Conservation (phyloP, 2,888 invertebrate genomes). For the Gerosis bhagava region DNA sequence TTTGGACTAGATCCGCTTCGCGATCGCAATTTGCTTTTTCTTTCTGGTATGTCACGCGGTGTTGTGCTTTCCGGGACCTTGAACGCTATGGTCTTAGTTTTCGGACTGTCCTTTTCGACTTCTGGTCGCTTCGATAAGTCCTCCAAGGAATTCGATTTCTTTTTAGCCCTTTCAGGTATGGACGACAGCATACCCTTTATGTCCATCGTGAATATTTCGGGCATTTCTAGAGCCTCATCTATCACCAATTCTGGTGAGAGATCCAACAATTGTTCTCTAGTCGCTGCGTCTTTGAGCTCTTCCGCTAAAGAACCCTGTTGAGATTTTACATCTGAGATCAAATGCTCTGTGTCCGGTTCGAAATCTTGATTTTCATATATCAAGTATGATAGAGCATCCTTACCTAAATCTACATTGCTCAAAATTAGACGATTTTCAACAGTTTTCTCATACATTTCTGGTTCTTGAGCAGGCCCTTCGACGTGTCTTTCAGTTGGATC, state of each 20-base stretch:
- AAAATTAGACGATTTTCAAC: slow-evolving; percentile 35
- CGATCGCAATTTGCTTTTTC: slow-evolving; percentile 54
- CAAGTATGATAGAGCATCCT: slow-evolving; percentile 68
- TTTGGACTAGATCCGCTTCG: slow-evolving; percentile 72
- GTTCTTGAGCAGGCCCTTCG: too few species aligned
- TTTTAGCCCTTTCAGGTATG: slow-evolving; percentile 67
- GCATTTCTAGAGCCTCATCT: slow-evolving; percentile 57
- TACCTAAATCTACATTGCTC: slow-evolving; percentile 62
- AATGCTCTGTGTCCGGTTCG: slow-evolving; percentile 38
- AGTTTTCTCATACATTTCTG: background rate
- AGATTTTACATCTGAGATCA: slow-evolving; percentile 32
- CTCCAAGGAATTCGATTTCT: slow-evolving; percentile 67
- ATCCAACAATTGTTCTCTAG: slow-evolving; percentile 59
- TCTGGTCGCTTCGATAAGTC: slow-evolving; percentile 54
- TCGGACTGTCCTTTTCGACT: slow-evolving; percentile 52
- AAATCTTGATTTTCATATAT: slow-evolving; percentile 60
- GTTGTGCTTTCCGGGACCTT: slow-evolving; percentile 66
- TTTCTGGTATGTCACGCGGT: slow-evolving; percentile 69
- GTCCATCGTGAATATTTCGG: slow-evolving; percentile 56
- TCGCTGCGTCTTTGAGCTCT: slow-evolving; percentile 65
- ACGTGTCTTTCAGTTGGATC: too few species aligned
- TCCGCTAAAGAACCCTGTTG: slow-evolving; percentile 57
- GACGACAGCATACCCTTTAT: slow-evolving; percentile 52
- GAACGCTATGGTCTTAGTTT: slow-evolving; percentile 64
- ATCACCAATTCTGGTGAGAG: slow-evolving; percentile 69